Conservation (phyloP, 2,113 vertebrate genomes). For the Alethe diademata region DNA sequence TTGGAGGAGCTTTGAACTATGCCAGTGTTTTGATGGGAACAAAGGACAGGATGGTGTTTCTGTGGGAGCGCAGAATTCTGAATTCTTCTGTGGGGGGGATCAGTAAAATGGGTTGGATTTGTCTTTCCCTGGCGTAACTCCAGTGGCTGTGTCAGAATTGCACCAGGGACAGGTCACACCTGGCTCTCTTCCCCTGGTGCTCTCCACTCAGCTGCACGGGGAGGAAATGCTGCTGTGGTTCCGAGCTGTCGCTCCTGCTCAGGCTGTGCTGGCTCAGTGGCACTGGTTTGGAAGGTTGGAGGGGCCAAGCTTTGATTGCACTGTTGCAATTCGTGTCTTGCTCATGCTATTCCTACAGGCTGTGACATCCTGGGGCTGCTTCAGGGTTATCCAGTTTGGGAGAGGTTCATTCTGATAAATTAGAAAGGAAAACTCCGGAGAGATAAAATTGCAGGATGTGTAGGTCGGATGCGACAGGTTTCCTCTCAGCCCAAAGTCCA, state of each 20-base stretch:
- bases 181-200: background rate
- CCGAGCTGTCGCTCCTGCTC: background rate
- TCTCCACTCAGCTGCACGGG: background rate
- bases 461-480: background rate
- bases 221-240: background rate
- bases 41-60: background rate
- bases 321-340: background rate
- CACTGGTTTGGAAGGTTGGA: background rate
- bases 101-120: background rate
- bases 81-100: background rate
- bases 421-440: background rate
- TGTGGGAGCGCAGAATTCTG: background rate
- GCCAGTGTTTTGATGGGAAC: background rate
- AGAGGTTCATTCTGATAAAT: conserved; percentile 44
- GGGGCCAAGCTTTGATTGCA: background rate
- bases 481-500: conserved; percentile 28
- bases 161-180: conserved; percentile 17
- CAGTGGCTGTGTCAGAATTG: background rate
- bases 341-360: background rate
- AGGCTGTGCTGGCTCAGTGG: conserved; percentile 7
- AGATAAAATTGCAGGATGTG: background rate
- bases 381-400: background rate
- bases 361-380: background rate
- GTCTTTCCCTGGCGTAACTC: background rate
- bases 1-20: background rate